Evolutionary conservation across 2,797 vertebrate genomes (phyloP).

Genomic region (Lithobates sylvaticus): DNA sequence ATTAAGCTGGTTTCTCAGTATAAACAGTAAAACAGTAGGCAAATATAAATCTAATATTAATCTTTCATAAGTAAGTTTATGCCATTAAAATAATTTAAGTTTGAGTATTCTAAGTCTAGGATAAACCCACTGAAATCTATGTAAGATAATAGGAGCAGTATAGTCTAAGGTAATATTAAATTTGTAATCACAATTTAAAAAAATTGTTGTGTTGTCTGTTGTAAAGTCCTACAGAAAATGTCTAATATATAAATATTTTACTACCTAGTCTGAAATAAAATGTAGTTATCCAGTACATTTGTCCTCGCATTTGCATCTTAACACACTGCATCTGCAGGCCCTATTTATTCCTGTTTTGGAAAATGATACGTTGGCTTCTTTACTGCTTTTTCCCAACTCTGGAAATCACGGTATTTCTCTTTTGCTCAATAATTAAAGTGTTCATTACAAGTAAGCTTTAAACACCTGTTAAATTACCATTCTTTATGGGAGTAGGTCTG

Average conservation of each 20-base stretch:
- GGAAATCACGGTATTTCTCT: conserved; percentile 43
- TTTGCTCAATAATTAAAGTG: conserved; percentile 57
- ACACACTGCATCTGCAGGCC: conserved; percentile 3
- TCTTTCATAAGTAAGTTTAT: too few species aligned
- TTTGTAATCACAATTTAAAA: not conserved
- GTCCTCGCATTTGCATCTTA: not conserved
- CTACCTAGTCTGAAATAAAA: not conserved
- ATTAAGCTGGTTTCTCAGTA: too few species aligned
- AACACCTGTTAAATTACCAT: conserved; percentile 58
- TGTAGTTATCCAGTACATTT: not conserved
- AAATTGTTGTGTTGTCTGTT: not conserved
- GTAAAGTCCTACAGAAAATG: not conserved
- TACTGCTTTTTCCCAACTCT: conserved; percentile 27
- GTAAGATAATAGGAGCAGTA: too few species aligned
- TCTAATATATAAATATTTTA: not conserved
- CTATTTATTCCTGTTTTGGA: conserved; percentile 1
- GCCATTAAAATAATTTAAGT: too few species aligned
- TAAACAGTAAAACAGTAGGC: too few species aligned
- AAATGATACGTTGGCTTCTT: conserved; percentile 27
- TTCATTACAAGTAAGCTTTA: conserved; percentile 56
- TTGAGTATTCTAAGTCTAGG: not conserved
- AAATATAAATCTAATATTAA: too few species aligned
- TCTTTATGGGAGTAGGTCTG: conserved; percentile 50
- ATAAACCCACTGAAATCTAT: too few species aligned
- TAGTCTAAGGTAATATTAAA: not conserved